Evolutionary conservation across 2,888 invertebrate species (phyloP).

Genomic region (Cremastinae sp.): DNA sequence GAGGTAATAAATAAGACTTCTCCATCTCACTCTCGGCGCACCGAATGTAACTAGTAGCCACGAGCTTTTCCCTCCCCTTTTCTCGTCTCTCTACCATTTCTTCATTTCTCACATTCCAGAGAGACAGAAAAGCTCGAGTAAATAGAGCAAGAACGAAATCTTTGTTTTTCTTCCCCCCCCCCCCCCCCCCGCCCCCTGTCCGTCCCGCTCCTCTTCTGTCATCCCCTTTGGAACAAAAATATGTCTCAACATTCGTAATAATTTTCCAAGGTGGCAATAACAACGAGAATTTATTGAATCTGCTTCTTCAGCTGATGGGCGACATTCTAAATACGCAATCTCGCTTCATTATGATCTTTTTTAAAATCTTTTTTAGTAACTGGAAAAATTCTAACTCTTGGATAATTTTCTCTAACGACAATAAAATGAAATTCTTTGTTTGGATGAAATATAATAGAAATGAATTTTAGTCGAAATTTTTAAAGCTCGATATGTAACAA

Average conservation of each 20-base stretch:
- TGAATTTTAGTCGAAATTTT: too few relatives aligned
- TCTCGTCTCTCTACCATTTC: conserved; percentile 13
- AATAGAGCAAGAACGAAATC: conserved; percentile 21
- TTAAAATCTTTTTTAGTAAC: background rate
- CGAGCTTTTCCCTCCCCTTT: conserved; percentile 43
- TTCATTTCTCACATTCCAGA: conserved; percentile 32
- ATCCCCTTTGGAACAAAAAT: conserved; percentile 1
- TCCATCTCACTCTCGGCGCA: conserved; percentile 48
- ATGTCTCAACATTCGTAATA: conserved; percentile 31
- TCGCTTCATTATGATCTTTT: background rate
- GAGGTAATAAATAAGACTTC: conserved; percentile 69
- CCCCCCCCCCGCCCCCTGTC: too few relatives aligned
- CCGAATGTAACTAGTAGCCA: conserved; percentile 59
- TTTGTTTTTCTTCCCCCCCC: conserved; percentile 14
- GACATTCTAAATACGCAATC: conserved; percentile 3
- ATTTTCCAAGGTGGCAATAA: conserved; percentile 39
- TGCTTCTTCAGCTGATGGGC: background rate
- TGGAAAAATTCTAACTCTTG: too few relatives aligned
- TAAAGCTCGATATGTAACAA: too few relatives aligned
- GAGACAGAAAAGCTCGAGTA: conserved; percentile 17
- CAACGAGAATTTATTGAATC: conserved; percentile 36
- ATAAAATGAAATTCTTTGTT: too few relatives aligned
- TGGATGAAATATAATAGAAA: too few relatives aligned
- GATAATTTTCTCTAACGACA: too few relatives aligned
- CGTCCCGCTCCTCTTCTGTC: too few relatives aligned